Percentiles rank a stretch among this genome's conserved stretches.
phyloP scores from a whole-genome alignment of 2,888 invertebrate species.

The Crepidodera aurea region DNA sequence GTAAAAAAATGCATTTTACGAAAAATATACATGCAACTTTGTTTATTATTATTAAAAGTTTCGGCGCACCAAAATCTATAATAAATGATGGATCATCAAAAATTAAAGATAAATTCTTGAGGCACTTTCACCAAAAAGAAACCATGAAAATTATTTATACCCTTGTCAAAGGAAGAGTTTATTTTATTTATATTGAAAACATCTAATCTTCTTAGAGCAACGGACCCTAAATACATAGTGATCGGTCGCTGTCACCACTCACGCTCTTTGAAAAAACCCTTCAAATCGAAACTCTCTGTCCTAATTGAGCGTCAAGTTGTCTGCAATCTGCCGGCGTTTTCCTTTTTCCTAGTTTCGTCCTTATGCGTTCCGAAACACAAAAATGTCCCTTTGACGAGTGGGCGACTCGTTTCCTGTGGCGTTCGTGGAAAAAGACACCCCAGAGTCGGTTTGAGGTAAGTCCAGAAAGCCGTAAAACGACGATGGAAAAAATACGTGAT shows the following conservation, averaged over 20 bases:
- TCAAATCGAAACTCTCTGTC: slow-evolving; percentile 12
- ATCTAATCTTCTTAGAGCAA: slow-evolving; percentile 2
- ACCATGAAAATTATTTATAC: no score
- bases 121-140: no score
- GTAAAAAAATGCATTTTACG: no score
- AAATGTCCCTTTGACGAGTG: slow-evolving; percentile 6
- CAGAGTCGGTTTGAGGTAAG: slow-evolving; percentile 1
- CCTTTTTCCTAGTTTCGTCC: slow-evolving; percentile 4
- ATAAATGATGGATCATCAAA: no score
- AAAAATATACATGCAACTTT: no score
- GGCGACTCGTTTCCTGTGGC: neutral
- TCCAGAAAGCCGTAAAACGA: no score
- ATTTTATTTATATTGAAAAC: slow-evolving; percentile 7
- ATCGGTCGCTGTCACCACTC: slow-evolving; percentile 1
- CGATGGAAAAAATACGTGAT: no score
- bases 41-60: no score
- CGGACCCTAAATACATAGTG: neutral
- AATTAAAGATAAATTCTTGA: no score
- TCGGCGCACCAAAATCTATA: no score
- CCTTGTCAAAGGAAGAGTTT: slow-evolving; percentile 3
- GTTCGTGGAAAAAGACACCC: neutral
- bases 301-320: slow-evolving; percentile 24
- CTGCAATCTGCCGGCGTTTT: slow-evolving; percentile 13
- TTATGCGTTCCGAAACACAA: slow-evolving; percentile 6
- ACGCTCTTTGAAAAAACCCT: slow-evolving; percentile 2